Conservation (phyloP, 2,888 invertebrate species). For the Agrotis ipsilon region DNA sequence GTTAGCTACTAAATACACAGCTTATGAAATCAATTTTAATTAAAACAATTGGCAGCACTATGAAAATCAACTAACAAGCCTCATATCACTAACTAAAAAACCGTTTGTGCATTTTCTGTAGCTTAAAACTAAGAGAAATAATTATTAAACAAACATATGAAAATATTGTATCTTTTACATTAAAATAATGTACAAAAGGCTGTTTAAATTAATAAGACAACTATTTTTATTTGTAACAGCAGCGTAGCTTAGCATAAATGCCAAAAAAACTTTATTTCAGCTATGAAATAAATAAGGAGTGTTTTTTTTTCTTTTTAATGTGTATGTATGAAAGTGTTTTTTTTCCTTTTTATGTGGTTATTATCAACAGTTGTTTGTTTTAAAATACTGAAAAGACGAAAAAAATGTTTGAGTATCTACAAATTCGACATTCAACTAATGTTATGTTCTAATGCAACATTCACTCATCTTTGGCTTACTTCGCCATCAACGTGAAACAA, state of each 20-base stretch:
- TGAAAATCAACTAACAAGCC: conserved; percentile 56
- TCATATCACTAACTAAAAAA: conserved; percentile 45
- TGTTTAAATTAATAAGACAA: conserved; percentile 1
- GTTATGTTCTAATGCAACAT: background rate
- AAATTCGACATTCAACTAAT: background rate
- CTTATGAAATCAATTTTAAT: conserved; percentile 63
- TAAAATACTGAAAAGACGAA: conserved; percentile 21
- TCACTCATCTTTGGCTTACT: background rate
- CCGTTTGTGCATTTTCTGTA: conserved; percentile 39
- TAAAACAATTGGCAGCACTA: conserved; percentile 70
- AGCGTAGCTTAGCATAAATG: background rate
- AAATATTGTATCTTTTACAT: conserved; percentile 20
- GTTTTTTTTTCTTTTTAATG: background rate
- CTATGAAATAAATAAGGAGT: background rate
- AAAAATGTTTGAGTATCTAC: conserved; percentile 1
- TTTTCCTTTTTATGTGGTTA: background rate
- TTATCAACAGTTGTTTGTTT: background rate
- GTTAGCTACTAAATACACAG: conserved; percentile 70
- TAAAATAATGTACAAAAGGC: background rate
- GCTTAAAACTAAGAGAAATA: conserved; percentile 25
- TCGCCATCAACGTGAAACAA: background rate
- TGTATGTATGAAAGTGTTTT: background rate
- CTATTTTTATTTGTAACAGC: background rate
- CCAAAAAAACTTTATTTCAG: background rate
- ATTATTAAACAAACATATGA: background rate